These are phyloP conservation scores for Battus philenor DNA, from an alignment of 1,140 invertebrate genomes.

Conservation along the genomic window DNA sequence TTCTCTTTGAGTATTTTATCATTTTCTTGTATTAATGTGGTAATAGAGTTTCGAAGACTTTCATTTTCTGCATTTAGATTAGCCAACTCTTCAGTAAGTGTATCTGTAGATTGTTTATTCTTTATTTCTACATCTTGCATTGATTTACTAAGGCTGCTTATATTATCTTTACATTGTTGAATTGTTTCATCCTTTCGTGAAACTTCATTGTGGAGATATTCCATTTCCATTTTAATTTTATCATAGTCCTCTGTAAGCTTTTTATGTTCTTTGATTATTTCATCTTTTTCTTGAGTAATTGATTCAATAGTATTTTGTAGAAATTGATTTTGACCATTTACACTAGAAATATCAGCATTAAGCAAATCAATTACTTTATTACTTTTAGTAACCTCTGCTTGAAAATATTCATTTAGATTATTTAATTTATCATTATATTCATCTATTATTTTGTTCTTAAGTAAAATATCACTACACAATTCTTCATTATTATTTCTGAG, in stretches of 20 bases:
- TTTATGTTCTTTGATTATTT: not conserved
- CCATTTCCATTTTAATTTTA: not conserved
- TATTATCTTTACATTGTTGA: not conserved
- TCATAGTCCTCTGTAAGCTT: not conserved
- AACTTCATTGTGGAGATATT: not conserved
- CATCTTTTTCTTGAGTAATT: not conserved
- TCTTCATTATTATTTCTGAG: constrained; percentile 8
- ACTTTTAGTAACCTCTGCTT: too few relatives aligned
- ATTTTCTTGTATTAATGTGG: constrained; percentile 23
- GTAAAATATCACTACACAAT: constrained; percentile 6
- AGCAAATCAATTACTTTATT: too few relatives aligned
- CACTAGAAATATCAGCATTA: too few relatives aligned
- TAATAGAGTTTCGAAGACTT: not conserved
- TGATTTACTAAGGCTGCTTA: not conserved
- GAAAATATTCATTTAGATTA: too few relatives aligned
- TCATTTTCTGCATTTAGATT: not conserved
- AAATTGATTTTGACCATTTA: too few relatives aligned
- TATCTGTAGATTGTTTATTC: not conserved
- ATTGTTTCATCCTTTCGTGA: not conserved
- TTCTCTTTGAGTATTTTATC: constrained; percentile 21
- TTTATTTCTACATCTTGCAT: not conserved
- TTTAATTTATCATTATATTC: too few relatives aligned
- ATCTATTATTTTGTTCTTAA: constrained; percentile 10
- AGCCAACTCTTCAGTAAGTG: not conserved
- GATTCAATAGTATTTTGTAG: not conserved